Conservation (phyloP, 2,888 invertebrate genomes). For the Tethea ocularis region DNA sequence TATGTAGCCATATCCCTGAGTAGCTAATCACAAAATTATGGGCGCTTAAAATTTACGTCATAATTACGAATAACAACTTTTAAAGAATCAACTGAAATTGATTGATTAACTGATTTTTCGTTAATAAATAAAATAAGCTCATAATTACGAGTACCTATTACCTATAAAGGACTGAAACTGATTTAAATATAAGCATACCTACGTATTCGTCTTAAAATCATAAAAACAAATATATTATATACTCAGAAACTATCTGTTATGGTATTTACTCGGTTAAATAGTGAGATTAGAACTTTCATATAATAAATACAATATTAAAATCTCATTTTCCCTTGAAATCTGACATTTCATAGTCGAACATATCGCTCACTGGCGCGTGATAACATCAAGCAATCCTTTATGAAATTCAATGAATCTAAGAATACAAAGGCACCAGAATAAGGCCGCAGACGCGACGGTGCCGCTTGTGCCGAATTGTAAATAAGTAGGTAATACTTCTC, state of each 20-base stretch:
- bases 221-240: too few relatives aligned
- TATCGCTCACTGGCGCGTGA: neutral
- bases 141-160: too few relatives aligned
- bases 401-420: neutral
- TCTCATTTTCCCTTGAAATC: neutral
- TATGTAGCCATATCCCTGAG: too few relatives aligned
- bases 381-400: neutral
- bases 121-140: too few relatives aligned
- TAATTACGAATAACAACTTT: too few relatives aligned
- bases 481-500: constrained; percentile 22
- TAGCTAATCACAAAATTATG: too few relatives aligned
- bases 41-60: too few relatives aligned
- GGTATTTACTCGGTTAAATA: neutral
- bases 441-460: constrained; percentile 26
- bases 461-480: constrained; percentile 31
- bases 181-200: too few relatives aligned
- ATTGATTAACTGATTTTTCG: too few relatives aligned
- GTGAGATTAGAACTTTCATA: neutral
- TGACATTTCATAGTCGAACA: neutral
- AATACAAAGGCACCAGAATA: constrained; percentile 23
- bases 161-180: too few relatives aligned
- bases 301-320: neutral
- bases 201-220: too few relatives aligned
- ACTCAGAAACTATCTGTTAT: neutral
- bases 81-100: too few relatives aligned